Evolutionary conservation across 2,797 vertebrate genomes (phyloP).

Genomic region (Pangasius mekongensis): DNA sequence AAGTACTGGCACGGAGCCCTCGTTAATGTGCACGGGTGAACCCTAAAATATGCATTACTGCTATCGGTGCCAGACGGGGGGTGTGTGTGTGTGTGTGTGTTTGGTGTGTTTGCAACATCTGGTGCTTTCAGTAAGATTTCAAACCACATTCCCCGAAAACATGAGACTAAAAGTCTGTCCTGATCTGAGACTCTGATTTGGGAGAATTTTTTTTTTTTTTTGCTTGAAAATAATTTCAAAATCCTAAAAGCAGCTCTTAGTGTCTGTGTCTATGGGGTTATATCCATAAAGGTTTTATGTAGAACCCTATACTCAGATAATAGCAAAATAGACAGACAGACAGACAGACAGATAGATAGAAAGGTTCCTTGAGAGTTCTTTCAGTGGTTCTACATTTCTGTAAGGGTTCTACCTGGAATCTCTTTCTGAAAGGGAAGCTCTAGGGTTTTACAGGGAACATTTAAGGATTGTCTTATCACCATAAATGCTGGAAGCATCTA

Average conservation of each 20-base stretch:
- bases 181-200: not conserved
- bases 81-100: constrained; percentile 1
- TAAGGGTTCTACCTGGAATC: too few species aligned
- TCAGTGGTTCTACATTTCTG: too few species aligned
- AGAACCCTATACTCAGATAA: too few species aligned
- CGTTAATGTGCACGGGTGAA: not conserved
- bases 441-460: too few species aligned
- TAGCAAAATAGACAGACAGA: too few species aligned
- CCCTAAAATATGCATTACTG: not conserved
- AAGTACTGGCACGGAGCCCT: not conserved
- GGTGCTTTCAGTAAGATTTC: not conserved
- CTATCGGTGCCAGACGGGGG: not conserved
- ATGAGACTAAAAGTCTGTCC: not conserved
- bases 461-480: too few species aligned
- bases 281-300: too few species aligned
- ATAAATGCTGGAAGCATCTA: not conserved
- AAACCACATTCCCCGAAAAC: not conserved
- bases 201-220: not conserved
- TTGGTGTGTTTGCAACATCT: constrained; percentile 3
- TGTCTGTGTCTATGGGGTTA: too few species aligned
- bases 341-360: too few species aligned
- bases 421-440: too few species aligned
- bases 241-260: not conserved
- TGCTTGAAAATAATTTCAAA: not conserved
- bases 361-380: too few species aligned